These are phyloP conservation scores for Stichopus chloronotus DNA, from an alignment of 35 echinoderm and acorn worm species.

Conservation along the genomic window DNA sequence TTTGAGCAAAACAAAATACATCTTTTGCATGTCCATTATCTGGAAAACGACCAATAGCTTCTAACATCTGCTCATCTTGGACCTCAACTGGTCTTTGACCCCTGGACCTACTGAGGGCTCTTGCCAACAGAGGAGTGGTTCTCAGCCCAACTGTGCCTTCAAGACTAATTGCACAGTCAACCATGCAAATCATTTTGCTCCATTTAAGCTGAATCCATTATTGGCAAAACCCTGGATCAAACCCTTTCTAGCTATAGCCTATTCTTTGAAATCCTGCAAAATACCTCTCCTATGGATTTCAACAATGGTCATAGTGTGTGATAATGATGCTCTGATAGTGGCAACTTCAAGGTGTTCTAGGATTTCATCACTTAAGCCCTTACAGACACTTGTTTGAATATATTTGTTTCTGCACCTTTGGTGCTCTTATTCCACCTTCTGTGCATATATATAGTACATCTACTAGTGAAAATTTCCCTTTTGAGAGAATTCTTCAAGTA, in stretches of 20 bases:
- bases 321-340: not conserved
- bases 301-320: not conserved
- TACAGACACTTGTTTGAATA: not conserved
- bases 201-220: not conserved
- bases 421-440: no score
- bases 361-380: not conserved
- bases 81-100: no score
- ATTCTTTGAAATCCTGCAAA: not conserved
- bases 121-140: not conserved
- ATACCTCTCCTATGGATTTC: conserved; percentile 8
- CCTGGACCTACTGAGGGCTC: no score
- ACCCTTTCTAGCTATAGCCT: not conserved
- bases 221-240: not conserved
- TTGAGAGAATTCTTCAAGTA: no score
- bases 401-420: not conserved
- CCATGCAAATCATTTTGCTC: not conserved
- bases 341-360: not conserved
- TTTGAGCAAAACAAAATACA: no score
- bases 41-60: no score
- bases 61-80: no score
- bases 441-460: no score
- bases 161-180: not conserved
- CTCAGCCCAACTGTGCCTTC: not conserved
- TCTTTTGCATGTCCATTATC: no score
- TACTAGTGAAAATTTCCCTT: no score